These are phyloP conservation scores for Penaeus japonicus DNA, from an alignment of 1,140 invertebrate species.

Conservation along the genomic window DNA sequence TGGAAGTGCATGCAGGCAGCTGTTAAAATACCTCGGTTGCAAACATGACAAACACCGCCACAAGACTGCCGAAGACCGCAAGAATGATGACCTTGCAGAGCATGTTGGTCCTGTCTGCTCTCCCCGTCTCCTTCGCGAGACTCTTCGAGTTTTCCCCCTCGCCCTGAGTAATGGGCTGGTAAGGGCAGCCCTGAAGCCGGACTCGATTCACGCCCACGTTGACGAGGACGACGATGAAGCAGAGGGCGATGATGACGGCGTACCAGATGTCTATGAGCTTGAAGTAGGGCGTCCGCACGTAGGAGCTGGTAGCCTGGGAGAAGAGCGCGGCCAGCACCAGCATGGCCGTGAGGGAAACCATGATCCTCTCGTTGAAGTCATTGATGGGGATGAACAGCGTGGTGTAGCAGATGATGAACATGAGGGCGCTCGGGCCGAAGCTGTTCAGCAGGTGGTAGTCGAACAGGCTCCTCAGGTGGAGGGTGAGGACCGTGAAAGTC, in stretches of 20 bases:
- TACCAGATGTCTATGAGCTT: not conserved
- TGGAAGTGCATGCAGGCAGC: not conserved
- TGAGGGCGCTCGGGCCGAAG: not conserved
- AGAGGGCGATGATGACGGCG: not conserved
- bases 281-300: not conserved
- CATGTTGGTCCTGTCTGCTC: too few species aligned
- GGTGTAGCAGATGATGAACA: not conserved
- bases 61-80: too few species aligned
- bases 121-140: too few species aligned
- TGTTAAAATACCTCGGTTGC: too few species aligned
- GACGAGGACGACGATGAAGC: not conserved
- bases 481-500: not conserved
- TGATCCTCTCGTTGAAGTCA: not conserved
- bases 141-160: not conserved
- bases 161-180: not conserved
- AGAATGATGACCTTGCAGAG: too few species aligned
- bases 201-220: not conserved
- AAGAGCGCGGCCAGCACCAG: not conserved
- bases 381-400: not conserved
- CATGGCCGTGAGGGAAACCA: not conserved
- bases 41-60: too few species aligned
- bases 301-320: not conserved
- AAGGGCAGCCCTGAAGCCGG: not conserved
- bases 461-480: not conserved
- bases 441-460: not conserved